Conservation (phyloP, 2,113 vertebrate genomes). For the Platycercus adscitus region DNA sequence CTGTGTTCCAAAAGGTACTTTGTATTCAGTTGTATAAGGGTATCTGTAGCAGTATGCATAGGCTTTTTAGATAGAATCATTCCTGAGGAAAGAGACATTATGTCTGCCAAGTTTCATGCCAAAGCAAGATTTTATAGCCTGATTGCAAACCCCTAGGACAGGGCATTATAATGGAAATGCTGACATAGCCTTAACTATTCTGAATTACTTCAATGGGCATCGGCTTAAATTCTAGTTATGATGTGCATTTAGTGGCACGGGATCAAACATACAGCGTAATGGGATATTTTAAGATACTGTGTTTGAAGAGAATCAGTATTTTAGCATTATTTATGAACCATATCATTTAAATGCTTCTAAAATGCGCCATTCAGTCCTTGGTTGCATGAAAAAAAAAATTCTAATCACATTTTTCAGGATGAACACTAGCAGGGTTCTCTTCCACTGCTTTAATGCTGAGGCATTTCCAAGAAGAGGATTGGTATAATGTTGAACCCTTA, state of each 20-base stretch:
- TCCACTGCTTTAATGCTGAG: background rate
- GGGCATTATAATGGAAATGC: conserved; percentile 13
- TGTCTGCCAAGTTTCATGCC: conserved; percentile 17
- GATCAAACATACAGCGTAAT: background rate
- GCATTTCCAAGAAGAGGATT: background rate
- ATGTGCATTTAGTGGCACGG: conserved; percentile 12
- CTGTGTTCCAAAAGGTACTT: background rate
- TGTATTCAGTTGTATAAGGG: background rate
- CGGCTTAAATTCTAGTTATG: background rate
- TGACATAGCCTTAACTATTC: background rate
- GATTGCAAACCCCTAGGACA: conserved; percentile 1
- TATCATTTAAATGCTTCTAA: conserved; percentile 35
- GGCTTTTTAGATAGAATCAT: background rate
- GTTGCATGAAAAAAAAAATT: background rate
- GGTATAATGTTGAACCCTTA: background rate
- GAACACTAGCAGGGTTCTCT: background rate
- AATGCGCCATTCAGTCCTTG: conserved; percentile 4
- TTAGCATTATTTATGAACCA: conserved; percentile 22
- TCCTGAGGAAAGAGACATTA: conserved; percentile 16
- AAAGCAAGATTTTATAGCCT: background rate
- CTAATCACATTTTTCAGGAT: background rate
- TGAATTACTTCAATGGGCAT: background rate
- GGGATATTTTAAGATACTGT: conserved; percentile 33
- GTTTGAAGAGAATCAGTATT: conserved; percentile 2
- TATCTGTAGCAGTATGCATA: background rate